Evolutionary conservation across 2,113 vertebrate species (phyloP).

Genomic region (Emydocephalus ijimae): DNA sequence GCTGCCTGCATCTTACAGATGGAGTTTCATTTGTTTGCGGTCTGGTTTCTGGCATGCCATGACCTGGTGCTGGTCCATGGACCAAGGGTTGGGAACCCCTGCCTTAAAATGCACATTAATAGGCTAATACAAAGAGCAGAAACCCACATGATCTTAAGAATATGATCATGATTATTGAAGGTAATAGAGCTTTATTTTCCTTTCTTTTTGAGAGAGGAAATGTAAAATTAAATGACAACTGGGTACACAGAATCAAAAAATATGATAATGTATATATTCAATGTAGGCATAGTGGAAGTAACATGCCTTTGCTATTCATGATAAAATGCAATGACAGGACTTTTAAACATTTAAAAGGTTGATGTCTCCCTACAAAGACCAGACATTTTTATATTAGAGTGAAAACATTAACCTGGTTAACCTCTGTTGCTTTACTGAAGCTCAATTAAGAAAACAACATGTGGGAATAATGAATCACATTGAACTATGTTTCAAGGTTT

Average conservation of each 20-base stretch:
- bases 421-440: constrained; percentile 42
- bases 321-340: neutral
- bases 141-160: neutral
- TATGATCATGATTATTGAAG: neutral
- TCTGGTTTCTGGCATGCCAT: no score
- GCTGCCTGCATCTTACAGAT: no score
- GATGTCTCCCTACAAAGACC: constrained; percentile 29
- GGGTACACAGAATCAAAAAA: accelerated
- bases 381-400: constrained; percentile 13
- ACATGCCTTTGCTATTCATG: neutral
- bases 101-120: neutral
- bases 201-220: neutral
- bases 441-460: constrained; percentile 58
- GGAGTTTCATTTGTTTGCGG: no score
- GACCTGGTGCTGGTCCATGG: no score
- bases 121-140: neutral
- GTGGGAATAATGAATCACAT: constrained; percentile 61
- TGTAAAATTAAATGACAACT: constrained; percentile 8
- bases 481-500: constrained; percentile 56
- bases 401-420: constrained; percentile 41
- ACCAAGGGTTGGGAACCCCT: no score
- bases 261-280: neutral
- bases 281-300: constrained; percentile 16
- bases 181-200: neutral
- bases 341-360: constrained; percentile 5